Base-by-base conservation (phyloP, 2,888 invertebrate genomes). In the Eupithecia subfuscata region DNA sequence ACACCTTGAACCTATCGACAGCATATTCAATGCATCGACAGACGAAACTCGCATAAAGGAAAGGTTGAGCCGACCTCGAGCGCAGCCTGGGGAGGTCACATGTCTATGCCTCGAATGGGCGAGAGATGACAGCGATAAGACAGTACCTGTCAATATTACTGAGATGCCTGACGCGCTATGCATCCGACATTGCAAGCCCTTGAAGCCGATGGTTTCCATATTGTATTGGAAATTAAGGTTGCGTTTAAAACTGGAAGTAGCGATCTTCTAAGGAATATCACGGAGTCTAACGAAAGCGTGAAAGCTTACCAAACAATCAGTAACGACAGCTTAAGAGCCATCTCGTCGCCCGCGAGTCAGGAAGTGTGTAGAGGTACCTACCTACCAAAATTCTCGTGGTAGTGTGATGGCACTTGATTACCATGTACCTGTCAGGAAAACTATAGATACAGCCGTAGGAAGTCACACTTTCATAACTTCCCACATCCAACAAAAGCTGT, bases 61-160 rank as follows among this genome's bases (percentile, higher is more conserved):
- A 89, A 90, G 89, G 90, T 88, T 85, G 85, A 85, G 84, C 79
- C 81, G 89, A 87, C 92, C 92, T 93, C 89, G 92, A 83, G 76
- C 79, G 77, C 81, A 82, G 84, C 84, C 84, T 84, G 87, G 84
- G 83, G 88, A 91, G 92, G 91, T 87, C 90, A 87, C 86, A 83
- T 85, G 89, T 91, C 91, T 89, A 88, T 89, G 84, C 87, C 82
- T 84, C 87, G 90, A 91, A 92, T 92, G 88, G 90, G 84, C 86
- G 84, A 80, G 83, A 90, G 92, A 93, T 93, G 93, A 92, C 92
- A 92, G 91, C 85, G 92, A 92, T 91, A 92, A 87, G 84, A 80
- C 78, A 75, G 82, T 83, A 80, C 82, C 82, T 84, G 84, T 81
- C 75, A 77, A 79, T 80, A 80, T 78, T 76, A 79, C 80, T 72